Evolutionary conservation across 92 coral and sea anemone species (phyloP), one percentile per base, ranked within the genome.

Genomic region (Zoanthus sansibaricus): DNA sequence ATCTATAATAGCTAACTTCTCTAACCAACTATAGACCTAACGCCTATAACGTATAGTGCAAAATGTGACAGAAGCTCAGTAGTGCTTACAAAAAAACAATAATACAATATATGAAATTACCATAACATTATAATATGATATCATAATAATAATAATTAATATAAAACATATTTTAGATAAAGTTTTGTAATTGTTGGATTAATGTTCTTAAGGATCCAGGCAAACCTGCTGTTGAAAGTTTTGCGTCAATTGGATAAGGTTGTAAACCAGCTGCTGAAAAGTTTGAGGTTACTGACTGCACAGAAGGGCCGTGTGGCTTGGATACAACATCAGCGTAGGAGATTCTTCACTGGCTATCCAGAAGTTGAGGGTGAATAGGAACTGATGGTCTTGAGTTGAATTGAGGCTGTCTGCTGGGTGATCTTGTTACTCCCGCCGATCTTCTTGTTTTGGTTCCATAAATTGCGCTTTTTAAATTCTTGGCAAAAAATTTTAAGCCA

Each of bases 381-480:
- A 72, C 33, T 72, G 52, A 52, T 21, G 76, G 76, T 0, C 20
- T 72, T 72, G 76, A 20, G 54, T 72, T 72, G 76, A 72, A 37
- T 25, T 44, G 76, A 72, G 30, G 12, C 76, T 14, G 49, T 51
- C 52, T 72, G 76, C 52, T 45, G 21, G 76, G 10, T 45, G 21
- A 72, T 52, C 76, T 72, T 51, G 76, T 72, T 72, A 21, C 21
- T 44, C 49, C 25, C 52, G 30, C 9, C 55, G 82, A 54, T 5
- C 31, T 48, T 84, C 51, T 72, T 72, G 82, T 72, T 47, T 37
- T 76, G 2, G 71, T 84, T 31, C 83, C 75, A 58, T 86, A 86
- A 56, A 86, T 86, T n/a, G 88, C 88, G 52, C 88, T 75, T 62
- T 86, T 86, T 86, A 86, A 74, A 14, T 86, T 86, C 56, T 86